These are phyloP conservation scores for Zoanthus gigantus DNA, from an alignment of 92 coral and sea anemone species.

Conservation along the genomic window DNA sequence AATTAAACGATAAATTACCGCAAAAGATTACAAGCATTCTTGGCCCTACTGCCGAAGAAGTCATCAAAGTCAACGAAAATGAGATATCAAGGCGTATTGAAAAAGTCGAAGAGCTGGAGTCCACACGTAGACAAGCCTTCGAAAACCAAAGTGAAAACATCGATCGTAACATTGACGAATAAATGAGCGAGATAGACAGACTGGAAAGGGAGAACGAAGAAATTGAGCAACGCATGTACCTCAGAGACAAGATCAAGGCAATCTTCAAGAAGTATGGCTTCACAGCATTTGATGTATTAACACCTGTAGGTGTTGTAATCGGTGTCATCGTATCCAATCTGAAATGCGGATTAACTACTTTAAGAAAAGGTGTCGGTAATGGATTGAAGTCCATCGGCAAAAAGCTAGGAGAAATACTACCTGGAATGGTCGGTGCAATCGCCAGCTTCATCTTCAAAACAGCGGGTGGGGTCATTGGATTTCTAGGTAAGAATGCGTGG, in stretches of 20 bases:
- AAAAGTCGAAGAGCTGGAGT: background rate
- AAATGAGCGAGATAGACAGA: constrained; percentile 16
- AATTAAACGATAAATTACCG: background rate
- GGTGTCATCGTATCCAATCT: constrained; percentile 54
- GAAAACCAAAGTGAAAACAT: constrained; percentile 37
- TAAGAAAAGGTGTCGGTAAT: constrained; percentile 64
- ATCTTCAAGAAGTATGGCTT: constrained; percentile 64
- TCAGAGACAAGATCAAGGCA: constrained; percentile 39
- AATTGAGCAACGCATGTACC: constrained; percentile 44
- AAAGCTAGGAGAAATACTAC: constrained; percentile 51
- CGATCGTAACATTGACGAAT: background rate
- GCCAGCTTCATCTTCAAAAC: constrained; percentile 62
- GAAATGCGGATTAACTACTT: constrained; percentile 27
- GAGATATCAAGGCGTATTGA: background rate
- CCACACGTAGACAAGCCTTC: background rate
- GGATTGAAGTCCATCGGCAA: constrained; percentile 57
- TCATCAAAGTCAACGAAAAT: background rate
- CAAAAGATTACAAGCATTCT: background rate
- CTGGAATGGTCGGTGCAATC: constrained; percentile 65
- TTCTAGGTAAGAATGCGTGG: constrained; percentile 63
- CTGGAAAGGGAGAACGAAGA: constrained; percentile 52
- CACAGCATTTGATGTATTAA: constrained; percentile 46
- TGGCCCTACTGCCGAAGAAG: constrained; percentile 3
- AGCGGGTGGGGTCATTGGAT: constrained; percentile 58
- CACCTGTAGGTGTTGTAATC: constrained; percentile 61